These are phyloP conservation scores for Aphelenchoides besseyi DNA, from an alignment of 1,140 invertebrate species.

Conservation along the genomic window DNA sequence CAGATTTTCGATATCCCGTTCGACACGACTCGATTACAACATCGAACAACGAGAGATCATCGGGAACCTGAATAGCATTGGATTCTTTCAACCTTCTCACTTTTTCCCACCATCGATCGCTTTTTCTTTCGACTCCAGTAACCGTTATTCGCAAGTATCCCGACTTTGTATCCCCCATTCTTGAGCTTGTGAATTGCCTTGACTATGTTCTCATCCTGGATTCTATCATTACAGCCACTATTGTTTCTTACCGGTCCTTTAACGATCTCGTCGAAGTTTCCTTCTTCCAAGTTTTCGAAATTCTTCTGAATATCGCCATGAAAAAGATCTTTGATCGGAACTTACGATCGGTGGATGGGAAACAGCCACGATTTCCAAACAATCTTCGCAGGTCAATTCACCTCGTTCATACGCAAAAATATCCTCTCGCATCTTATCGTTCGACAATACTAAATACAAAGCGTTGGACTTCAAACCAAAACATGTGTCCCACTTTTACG, in stretches of 20 bases:
- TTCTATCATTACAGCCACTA: neutral
- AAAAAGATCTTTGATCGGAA: neutral
- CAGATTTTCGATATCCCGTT: neutral
- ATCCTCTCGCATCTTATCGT: neutral
- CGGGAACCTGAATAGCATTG: neutral
- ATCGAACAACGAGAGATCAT: conserved; percentile 14
- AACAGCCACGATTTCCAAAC: neutral
- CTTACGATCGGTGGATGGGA: conserved; percentile 2
- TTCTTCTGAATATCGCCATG: neutral
- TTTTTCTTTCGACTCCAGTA: neutral
- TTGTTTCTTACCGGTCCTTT: neutral
- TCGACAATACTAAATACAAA: neutral
- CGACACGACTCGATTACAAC: conserved; percentile 15
- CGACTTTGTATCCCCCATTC: conserved; percentile 12
- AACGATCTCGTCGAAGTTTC: neutral
- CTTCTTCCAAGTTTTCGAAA: neutral
- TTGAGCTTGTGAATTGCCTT: neutral
- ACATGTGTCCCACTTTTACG: neutral
- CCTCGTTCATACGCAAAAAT: conserved; percentile 9
- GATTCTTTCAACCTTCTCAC: neutral
- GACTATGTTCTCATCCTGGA: conserved; percentile 6
- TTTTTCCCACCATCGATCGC: neutral
- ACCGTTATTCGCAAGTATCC: neutral
- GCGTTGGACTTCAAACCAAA: neutral
- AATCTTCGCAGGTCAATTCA: neutral